phyloP scores from a whole-genome alignment of 1,140 invertebrate genomes.

The Sminthurides bifidus region DNA sequence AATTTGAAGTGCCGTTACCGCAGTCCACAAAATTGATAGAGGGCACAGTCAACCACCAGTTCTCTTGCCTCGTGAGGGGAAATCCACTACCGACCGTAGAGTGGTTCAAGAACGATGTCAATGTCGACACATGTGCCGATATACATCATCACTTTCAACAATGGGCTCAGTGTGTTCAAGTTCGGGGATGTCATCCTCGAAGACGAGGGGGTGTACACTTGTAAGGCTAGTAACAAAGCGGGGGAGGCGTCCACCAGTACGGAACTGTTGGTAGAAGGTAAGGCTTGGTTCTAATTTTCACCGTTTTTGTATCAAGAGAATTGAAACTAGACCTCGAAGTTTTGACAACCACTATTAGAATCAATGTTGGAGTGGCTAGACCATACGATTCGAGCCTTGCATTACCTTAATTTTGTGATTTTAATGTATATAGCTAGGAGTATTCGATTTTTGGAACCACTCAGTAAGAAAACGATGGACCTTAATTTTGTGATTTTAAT shows the following conservation, averaged over 20 bases:
- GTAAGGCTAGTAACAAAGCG: constrained; percentile 41
- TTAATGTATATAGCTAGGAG: constrained; percentile 18
- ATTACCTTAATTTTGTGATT: too few relatives aligned
- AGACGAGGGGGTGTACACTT: constrained; percentile 51
- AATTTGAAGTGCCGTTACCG: neutral
- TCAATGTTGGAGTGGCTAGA: too few relatives aligned
- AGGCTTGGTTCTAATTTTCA: too few relatives aligned
- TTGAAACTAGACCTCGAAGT: too few relatives aligned
- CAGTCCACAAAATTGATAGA: constrained; percentile 1
- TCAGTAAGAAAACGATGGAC: constrained; percentile 50
- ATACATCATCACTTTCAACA: constrained; percentile 44
- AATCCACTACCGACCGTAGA: constrained; percentile 63
- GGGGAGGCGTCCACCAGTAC: constrained; percentile 42
- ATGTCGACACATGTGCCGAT: constrained; percentile 61
- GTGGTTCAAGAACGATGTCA: constrained; percentile 63
- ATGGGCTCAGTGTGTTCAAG: constrained; percentile 44
- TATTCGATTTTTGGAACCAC: constrained; percentile 31
- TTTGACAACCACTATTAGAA: too few relatives aligned
- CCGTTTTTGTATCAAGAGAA: too few relatives aligned
- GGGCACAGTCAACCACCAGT: constrained; percentile 3
- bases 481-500: too few relatives aligned
- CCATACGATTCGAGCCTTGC: too few relatives aligned
- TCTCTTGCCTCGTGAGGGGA: constrained; percentile 46
- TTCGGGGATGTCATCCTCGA: constrained; percentile 47
- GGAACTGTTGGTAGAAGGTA: constrained; percentile 40